These are phyloP conservation scores for Agrilus planipennis DNA, from an alignment of 1,140 invertebrate genomes.

Conservation along the genomic window DNA sequence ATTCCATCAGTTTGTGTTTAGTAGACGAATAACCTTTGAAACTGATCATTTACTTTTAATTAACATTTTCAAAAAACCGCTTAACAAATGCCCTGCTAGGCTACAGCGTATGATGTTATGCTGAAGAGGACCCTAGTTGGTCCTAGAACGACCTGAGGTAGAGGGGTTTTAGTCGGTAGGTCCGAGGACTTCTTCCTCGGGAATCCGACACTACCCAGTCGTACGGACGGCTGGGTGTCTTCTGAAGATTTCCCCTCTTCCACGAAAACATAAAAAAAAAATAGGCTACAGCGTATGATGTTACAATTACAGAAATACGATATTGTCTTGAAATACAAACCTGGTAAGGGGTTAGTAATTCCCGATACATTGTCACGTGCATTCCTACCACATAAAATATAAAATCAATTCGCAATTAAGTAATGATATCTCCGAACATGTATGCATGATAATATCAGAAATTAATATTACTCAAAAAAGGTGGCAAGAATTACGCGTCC, in stretches of 20 bases:
- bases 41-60: conserved; percentile 25
- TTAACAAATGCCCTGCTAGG: conserved; percentile 13
- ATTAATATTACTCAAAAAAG: conserved; percentile 12
- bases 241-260: too few species aligned
- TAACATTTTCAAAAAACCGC: conserved; percentile 19
- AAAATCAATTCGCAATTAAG: conserved; percentile 8
- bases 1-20: conserved; percentile 26
- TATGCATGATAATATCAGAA: conserved; percentile 10
- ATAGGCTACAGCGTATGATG: conserved; percentile 17
- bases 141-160: too few species aligned
- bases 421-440: too few species aligned
- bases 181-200: too few species aligned
- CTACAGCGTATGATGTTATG: conserved; percentile 16
- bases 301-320: conserved; percentile 17
- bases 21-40: conserved; percentile 15
- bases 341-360: conserved; percentile 23
- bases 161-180: too few species aligned
- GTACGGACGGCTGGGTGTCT: too few species aligned
- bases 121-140: conserved; percentile 17
- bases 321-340: conserved; percentile 16
- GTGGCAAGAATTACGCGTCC: conserved; percentile 2
- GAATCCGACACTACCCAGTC: too few species aligned
- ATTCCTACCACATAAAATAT: conserved; percentile 8
- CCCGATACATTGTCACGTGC: conserved; percentile 29
- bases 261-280: too few species aligned